Conservation (phyloP, 2,113 vertebrate species). For the Labeo catla region DNA sequence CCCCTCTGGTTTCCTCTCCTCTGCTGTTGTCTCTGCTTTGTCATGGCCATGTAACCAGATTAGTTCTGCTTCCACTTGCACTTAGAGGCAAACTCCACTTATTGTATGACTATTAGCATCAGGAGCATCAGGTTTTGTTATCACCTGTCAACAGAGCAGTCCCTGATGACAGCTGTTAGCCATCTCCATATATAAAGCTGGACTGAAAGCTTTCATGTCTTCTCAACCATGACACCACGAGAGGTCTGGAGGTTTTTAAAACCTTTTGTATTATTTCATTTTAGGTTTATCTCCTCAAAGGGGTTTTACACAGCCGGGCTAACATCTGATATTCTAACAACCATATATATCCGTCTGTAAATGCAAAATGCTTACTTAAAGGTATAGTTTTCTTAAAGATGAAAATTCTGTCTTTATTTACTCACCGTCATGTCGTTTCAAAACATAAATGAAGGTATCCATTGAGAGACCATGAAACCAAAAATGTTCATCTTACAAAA, state of each 20-base stretch:
- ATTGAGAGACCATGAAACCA: not conserved
- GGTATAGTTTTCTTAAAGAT: not conserved
- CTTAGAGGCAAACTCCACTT: constrained; percentile 29
- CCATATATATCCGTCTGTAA: not conserved
- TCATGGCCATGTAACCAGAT: constrained; percentile 41
- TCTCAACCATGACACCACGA: not conserved
- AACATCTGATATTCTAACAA: constrained; percentile 15
- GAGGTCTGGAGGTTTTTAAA: not conserved
- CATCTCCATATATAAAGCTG: not conserved
- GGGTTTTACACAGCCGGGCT: not conserved
- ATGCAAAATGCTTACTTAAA: not conserved
- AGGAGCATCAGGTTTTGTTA: constrained; percentile 33
- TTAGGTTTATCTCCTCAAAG: not conserved
- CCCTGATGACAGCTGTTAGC: constrained; percentile 16
- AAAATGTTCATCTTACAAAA: not conserved
- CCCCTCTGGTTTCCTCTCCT: constrained; percentile 40
- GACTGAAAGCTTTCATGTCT: not conserved
- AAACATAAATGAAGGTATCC: not conserved
- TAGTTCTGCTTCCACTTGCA: constrained; percentile 42
- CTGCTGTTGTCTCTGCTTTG: constrained; percentile 47
- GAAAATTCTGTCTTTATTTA: not conserved
- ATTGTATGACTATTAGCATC: constrained; percentile 29
- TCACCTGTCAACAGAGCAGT: constrained; percentile 6
- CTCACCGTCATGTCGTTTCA: not conserved
- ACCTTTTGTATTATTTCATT: not conserved